Evolutionary conservation across 2,797 vertebrate genomes (phyloP), one percentile per base, ranked within the genome.

Genomic region (Dermochelys coriacea): DNA sequence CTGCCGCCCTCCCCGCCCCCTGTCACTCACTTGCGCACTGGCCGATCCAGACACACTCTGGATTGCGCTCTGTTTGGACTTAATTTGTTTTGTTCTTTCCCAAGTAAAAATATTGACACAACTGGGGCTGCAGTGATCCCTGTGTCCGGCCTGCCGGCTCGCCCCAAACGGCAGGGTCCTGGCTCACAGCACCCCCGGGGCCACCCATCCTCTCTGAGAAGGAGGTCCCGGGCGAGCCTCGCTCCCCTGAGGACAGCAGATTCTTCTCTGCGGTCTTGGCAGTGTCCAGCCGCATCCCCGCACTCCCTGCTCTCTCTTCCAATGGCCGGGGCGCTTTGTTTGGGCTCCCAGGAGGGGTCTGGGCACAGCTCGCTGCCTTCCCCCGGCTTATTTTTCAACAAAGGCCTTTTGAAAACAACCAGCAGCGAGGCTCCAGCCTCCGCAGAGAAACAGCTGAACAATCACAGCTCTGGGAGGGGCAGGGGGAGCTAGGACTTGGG

Each of bases 361-460:
- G 74, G 74, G 12, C 74, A 16, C 74, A 49, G 82, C 31, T 50
- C 90, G 68, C 45, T 84, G 87, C 92, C 68, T 74, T 91, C 87
- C 84, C 82, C 37, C 8, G 34, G 82, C 94, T 96, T 97, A 96
- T 96, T 97, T 97, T 97, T 96, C 96, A 95, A 97, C 96, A 97
- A 97, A 96, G 96, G 95, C 95, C 94, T 96, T 96, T 97, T 96
- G 96, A 96, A 97, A 96, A 97, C 97, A 97, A 97, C 97, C 97
- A 96, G 94, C 94, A 91, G 96, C 34, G 85, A 94, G 96, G 90
- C 95, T 94, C 92, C 94, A 10, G 95, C 95, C 95, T 97, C 94
- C 85, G 89, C 96, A 61, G 88, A 9, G 95, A 97, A 97, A 84
- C 96, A 97, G 96, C 96, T 96, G 96, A 97, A 95, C 94, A 97